phyloP scores from a whole-genome alignment of 2,113 vertebrate genomes.

The Triplophysa rosa region DNA sequence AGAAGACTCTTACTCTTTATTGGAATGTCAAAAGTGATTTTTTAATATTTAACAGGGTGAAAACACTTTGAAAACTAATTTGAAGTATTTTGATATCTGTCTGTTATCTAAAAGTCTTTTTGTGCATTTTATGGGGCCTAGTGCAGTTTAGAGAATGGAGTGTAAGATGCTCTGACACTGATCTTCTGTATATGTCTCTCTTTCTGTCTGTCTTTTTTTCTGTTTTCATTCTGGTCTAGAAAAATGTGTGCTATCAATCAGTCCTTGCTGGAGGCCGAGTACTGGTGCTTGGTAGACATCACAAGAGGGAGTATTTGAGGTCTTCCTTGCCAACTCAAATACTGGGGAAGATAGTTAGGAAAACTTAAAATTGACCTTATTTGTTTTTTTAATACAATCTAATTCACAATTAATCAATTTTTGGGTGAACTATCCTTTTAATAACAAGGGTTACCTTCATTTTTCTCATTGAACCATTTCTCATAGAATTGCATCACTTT shows the following conservation, averaged over 20 bases:
- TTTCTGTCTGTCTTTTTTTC: background rate
- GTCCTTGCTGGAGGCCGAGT: background rate
- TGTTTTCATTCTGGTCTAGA: background rate
- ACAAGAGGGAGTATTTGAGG: conserved; percentile 32
- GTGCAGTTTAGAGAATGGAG: conserved; percentile 14
- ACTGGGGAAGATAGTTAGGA: no score
- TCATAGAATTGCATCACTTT: background rate
- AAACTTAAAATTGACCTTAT: no score
- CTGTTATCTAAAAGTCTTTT: conserved; percentile 20
- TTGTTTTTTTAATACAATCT: no score
- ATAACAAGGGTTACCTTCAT: no score
- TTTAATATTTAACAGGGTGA: conserved; percentile 10
- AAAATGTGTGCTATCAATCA: conserved; percentile 3
- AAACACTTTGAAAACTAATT: conserved; percentile 23
- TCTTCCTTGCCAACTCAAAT: no score
- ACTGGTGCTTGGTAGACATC: conserved; percentile 38
- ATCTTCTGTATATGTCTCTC: background rate
- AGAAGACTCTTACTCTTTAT: background rate
- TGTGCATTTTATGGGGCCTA: background rate
- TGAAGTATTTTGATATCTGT: conserved; percentile 18
- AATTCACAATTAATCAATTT: no score
- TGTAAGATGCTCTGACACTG: background rate
- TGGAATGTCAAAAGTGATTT: conserved; percentile 7
- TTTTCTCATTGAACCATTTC: background rate
- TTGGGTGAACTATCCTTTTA: no score